phyloP scores from a whole-genome alignment of 1,140 invertebrate genomes.

The Conus ventricosus region DNA sequence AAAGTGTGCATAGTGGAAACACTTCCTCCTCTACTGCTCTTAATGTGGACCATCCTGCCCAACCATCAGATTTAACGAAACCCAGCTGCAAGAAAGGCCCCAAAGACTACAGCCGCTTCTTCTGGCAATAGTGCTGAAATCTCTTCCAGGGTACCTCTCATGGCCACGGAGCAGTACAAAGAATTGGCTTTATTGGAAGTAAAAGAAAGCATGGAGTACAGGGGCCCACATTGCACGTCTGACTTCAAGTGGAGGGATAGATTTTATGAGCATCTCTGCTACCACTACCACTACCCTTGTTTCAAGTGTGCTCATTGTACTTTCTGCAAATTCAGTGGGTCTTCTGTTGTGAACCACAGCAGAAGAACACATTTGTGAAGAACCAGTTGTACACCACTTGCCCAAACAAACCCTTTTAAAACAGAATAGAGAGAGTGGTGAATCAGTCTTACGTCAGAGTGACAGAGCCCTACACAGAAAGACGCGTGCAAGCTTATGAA shows the following conservation, averaged over 20 bases:
- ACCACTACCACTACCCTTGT: neutral
- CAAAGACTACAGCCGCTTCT: too few species aligned
- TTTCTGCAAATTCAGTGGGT: neutral
- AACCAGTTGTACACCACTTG: neutral
- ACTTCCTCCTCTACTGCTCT: neutral
- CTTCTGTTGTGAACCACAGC: neutral
- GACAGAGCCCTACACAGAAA: neutral
- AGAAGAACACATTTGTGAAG: neutral
- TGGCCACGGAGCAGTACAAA: neutral
- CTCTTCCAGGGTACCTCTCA: neutral
- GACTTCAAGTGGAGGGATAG: neutral
- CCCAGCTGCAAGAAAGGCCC: too few species aligned
- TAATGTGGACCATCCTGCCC: neutral
- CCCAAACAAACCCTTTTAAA: neutral
- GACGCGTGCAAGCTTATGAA: neutral
- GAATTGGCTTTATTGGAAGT: neutral
- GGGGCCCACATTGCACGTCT: slow-evolving; percentile 4
- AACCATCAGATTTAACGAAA: too few species aligned
- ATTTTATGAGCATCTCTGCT: slow-evolving; percentile 18
- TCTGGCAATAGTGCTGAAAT: neutral
- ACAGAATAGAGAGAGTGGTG: neutral
- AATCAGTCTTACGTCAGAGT: neutral
- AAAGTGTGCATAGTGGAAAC: too few species aligned
- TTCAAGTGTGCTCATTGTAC: slow-evolving; percentile 12
- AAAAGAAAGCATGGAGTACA: neutral